Evolutionary conservation across 2,888 invertebrate species (phyloP), one percentile per base, ranked within the genome.

Genomic region (Cataglyphis rosenhaueri): DNA sequence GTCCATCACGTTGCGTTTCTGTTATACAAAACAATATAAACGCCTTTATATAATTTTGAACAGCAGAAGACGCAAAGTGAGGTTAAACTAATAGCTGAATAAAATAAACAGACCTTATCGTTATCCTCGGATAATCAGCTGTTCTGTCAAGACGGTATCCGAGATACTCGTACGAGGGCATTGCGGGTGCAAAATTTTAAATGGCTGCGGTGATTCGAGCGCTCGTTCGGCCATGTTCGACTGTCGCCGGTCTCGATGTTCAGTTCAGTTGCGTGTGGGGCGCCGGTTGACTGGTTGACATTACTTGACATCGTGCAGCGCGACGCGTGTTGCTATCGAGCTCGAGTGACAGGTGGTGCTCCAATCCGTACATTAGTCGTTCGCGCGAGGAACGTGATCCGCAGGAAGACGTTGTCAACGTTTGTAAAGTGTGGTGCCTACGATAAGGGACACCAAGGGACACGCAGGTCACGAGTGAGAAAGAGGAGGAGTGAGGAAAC

Each of bases 311-410:
- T 91, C 92, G 52, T 9, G n/a, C 15, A 32, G n/a, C 41, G 91
- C 90, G 90, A 92, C 92, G 92, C 92, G 91, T 92, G 92, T 91
- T 91, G 91, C 90, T 92, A 92, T 92, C 91, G 92, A 92, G 92
- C 93, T 92, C 92, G 92, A 92, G 41, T 94, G 94, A 93, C 94
- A 94, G 93, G 94, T 94, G 93, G 93, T 92, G 91, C 90, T 73
- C 38, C 44, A 29, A 57, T 21, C 52, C 84, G 66, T 85, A 65
- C 81, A 70, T 64, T 84, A 83, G 83, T 76, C 52, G 57, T 6
- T 66, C n/a, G 66, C 75, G 35, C 66, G 65, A 25, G 48, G 12
- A 59, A 48, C 82, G 48, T 59, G 57, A n/a, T 10, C 35, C 38
- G 21, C 10, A n/a, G 48, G 10, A 8, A n/a, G 62, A 71, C 38